A percentile compares a stretch with the other conserved stretches of the same genome.
Evolutionary conservation across 1,140 invertebrate genomes (phyloP).

Genomic region (Dinothrombium tinctorium): DNA sequence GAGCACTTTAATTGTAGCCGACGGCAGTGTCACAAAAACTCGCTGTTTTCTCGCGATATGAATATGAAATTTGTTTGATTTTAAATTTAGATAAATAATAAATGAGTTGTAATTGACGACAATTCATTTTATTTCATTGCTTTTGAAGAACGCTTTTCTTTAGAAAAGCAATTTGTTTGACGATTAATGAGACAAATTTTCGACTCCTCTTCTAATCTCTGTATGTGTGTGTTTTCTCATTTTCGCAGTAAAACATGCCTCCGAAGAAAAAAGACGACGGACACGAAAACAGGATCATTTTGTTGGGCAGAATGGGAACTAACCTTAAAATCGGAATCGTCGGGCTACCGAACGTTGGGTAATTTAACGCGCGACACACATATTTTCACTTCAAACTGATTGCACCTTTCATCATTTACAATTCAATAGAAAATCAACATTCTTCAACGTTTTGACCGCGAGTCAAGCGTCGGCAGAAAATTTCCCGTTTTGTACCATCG

Average conservation of each 20-base stretch:
- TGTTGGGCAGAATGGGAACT: slow-evolving; percentile 92
- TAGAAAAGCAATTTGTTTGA: no score
- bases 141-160: no score
- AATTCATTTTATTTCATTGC: no score
- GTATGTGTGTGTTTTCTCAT: not conserved
- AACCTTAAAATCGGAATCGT: slow-evolving; percentile 92
- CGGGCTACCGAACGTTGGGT: slow-evolving; percentile 81
- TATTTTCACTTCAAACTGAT: not conserved
- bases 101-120: no score
- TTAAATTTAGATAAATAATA: no score
- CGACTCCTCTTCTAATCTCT: no score
- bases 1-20: no score
- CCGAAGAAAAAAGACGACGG: slow-evolving; percentile 75
- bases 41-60: no score
- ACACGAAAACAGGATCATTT: slow-evolving; percentile 48
- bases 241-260: slow-evolving; percentile 36
- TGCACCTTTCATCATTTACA: slow-evolving; percentile 13
- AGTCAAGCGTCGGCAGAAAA: slow-evolving; percentile 89
- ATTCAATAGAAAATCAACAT: slow-evolving; percentile 73
- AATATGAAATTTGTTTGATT: no score
- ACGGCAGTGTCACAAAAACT: no score
- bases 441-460: slow-evolving; percentile 96
- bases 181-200: no score
- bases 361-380: slow-evolving; percentile 6
- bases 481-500: slow-evolving; percentile 99